Base-by-base conservation (phyloP, 2,888 invertebrate species). In the Pseudoips prasinana region DNA sequence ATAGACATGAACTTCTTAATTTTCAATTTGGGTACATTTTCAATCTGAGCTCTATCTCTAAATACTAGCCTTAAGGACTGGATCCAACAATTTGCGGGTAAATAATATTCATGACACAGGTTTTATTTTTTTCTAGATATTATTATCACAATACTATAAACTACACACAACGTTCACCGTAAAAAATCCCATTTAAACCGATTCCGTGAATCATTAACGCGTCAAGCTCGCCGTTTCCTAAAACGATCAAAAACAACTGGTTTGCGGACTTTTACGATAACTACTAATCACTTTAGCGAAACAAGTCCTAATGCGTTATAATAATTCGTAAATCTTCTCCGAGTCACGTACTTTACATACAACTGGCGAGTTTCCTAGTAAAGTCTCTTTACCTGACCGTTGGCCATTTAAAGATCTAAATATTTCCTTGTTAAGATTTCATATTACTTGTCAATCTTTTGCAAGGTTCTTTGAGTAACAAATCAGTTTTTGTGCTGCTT, bases 161-260 rank as follows among this genome's bases (percentile, higher is more conserved):
- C 46, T 44, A 39, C 32, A 34, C 42, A 37, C 50, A 61, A 56
- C 49, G 48, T 31, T n/a, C n/a, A 50, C 39, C 38, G 44, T 49
- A 58, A 48, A 46, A 58, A 42, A 44, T 33, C 36, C 27, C 38
- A 52, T 37, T 48, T 46, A 53, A 53, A 51, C 65, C 65, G 66
- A 61, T 57, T 50, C 67, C 65, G 65, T 64, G 69, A 68, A 70
- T 64, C 68, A 67, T 58, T 48, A 50, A 55, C 49, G 33, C 50
- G 42, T 46, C 37, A 10, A 38, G 28, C 34, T 29, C 30, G 33
- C 28, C 34, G 40, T 53, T 53, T 56, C 49, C 46, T 32, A 52
- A 52, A 51, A 48, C 48, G 29, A 51, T 51, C 36, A 51, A 57
- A 44, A 29, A 9, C 31, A 46, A 58, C 46, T 41, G 50, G 42